Evolutionary conservation across 2,888 invertebrate genomes (phyloP), one percentile per base, ranked within the genome.

Genomic region (Blastobasis adustella): DNA sequence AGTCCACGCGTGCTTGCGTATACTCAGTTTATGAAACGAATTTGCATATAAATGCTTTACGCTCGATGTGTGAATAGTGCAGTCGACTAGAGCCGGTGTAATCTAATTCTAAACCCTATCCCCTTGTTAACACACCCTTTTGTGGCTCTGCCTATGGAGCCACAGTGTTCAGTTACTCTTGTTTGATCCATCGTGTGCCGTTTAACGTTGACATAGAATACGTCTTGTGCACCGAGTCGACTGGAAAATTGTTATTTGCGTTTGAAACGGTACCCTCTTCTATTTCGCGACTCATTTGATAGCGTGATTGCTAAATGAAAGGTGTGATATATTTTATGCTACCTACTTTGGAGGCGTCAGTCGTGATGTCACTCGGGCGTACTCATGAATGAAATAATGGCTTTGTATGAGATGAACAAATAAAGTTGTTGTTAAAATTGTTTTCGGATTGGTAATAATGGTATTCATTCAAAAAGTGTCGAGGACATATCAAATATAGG

Each of bases 31-130:
- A 76, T 77, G 71, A 76, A 73, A 79, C 72, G 69, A 65, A 79
- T 83, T 79, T 76, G 67, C 78, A 79, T 81, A 69, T 64, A 72
- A 76, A 78, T 76, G 63, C 63, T 68, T 65, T 63, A 66, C 71
- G 67, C 73, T 74, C 61, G 57, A 55, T 69, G 59, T 59, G 67
- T 61, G 56, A 56, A 54, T 55, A 52, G 54, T 50, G 53, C 53
- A 44, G 23, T 23, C 23, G 23, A 6, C 37, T 42, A 42, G 42
- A 42, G 10, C 36, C 48, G 9, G 44, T 10, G 49, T 49, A 45
- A 47, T 47, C 23, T 40, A 47, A 40, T 42, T 48, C 9, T 9
- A 9, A 9, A 41, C 41, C 41, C 41, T 8, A 9, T 41, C 9
- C 41, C 8, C 23, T 23, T 23, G 23, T 23, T 23, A 23, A 23